Evolutionary conservation across 2,113 vertebrate species (phyloP), one percentile per base, ranked within the genome.

Genomic region (Cromileptes altivelis): DNA sequence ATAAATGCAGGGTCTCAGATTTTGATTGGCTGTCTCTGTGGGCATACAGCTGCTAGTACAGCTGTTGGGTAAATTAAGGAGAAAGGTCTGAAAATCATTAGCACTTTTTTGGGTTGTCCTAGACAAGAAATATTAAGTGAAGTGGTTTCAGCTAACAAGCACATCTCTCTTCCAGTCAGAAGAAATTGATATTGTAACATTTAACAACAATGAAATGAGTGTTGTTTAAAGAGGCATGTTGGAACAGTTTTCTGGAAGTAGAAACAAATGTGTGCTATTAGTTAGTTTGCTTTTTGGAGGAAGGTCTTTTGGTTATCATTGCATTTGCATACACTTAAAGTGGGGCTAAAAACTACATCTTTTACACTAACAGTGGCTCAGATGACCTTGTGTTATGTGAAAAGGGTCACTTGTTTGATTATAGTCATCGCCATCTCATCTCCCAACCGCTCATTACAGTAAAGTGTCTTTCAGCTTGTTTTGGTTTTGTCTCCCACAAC

Each of bases 11-110:
- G 9, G 45, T 45, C 30, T 37, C 69, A 52, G 33, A 52, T 55
- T 74, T 12, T 70, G 88, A 85, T 78, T 55, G 80, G 74, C 57
- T 25, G 50, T 63, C 77, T 78, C 55, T 19, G 57, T 42, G 64
- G 75, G 69, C 74, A 68, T 77, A 40, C 81, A 83, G 82, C 87
- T 91, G 89, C 62, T 49, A 2, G 33, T 65, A 60, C 83, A 92
- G 91, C 75, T 90, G 89, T 18, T 85, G 27, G 53, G 30, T 64
- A 56, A 87, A 69, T 85, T 56, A 84, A 68, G 27, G 47, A 56
- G 71, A 72, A 63, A 75, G 62, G 77, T 69, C 89, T 87, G 77
- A 91, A 80, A 91, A 81, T 85, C 80, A 87, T 91, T 84, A 81
- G 56, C 78, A 52, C 60, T 53, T 72, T 58, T 69, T 49, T 52